Percentiles rank a stretch among this genome's conserved stretches.
Evolutionary conservation across 1,140 invertebrate species (phyloP).

Genomic region (Belonocnema kinseyi): DNA sequence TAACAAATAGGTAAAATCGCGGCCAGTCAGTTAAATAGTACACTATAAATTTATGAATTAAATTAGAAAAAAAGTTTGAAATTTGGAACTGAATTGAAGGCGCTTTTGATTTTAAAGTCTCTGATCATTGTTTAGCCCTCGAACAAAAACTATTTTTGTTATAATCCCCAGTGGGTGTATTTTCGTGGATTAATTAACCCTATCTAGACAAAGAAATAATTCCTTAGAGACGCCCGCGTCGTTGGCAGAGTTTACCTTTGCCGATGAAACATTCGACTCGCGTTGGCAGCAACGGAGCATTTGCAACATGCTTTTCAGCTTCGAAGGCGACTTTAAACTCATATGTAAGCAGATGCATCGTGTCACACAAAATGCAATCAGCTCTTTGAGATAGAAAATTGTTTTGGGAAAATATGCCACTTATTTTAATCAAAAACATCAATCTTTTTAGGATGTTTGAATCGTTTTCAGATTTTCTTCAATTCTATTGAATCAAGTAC

Average conservation of each 20-base stretch:
- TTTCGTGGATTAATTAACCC: slow-evolving; percentile 42
- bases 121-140: too few relatives aligned
- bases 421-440: too few relatives aligned
- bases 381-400: neutral
- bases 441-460: too few relatives aligned
- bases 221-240: slow-evolving; percentile 34
- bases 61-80: too few relatives aligned
- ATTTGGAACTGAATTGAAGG: too few relatives aligned
- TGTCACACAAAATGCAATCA: neutral
- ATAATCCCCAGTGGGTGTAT: slow-evolving; percentile 30
- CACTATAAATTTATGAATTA: too few relatives aligned
- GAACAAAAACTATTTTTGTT: slow-evolving; percentile 12
- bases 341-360: neutral
- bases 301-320: slow-evolving; percentile 13
- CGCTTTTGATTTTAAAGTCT: too few relatives aligned
- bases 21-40: too few relatives aligned
- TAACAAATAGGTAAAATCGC: too few relatives aligned
- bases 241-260: slow-evolving; percentile 36
- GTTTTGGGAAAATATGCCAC: too few relatives aligned
- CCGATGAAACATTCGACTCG: slow-evolving; percentile 37
- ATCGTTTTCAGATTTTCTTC: too few relatives aligned
- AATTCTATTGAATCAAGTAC: too few relatives aligned
- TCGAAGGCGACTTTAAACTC: slow-evolving; percentile 21
- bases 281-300: slow-evolving; percentile 40
- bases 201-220: slow-evolving; percentile 48